Conservation (phyloP, 2,888 invertebrate species). For the Dromius quadrimaculatus region DNA sequence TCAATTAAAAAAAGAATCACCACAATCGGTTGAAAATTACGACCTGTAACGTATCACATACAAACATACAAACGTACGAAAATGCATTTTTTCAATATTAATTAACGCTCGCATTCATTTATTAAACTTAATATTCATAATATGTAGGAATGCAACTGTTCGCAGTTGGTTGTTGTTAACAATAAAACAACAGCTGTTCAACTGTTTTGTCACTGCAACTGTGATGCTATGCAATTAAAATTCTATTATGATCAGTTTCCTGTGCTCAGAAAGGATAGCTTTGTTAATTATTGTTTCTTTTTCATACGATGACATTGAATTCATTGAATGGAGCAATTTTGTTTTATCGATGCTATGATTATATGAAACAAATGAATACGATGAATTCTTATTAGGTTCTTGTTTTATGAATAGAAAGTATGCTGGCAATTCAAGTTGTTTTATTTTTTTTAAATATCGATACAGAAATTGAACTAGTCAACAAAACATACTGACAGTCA, state of each 20-base stretch:
- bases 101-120: slow-evolving; percentile 7
- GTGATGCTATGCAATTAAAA: slow-evolving; percentile 39
- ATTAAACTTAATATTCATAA: slow-evolving; percentile 12
- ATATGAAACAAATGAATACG: slow-evolving; percentile 13
- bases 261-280: slow-evolving; percentile 33
- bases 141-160: slow-evolving; percentile 18
- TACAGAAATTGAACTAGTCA: too few relatives aligned
- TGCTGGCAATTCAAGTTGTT: too few relatives aligned
- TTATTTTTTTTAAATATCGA: too few relatives aligned
- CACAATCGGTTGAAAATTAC: too few relatives aligned
- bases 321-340: slow-evolving; percentile 14
- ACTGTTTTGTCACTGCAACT: slow-evolving; percentile 10
- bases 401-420: too few relatives aligned
- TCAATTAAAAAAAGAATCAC: too few relatives aligned
- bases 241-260: slow-evolving; percentile 44
- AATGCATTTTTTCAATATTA: too few relatives aligned
- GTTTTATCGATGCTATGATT: slow-evolving; percentile 13
- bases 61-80: too few relatives aligned
- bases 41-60: too few relatives aligned
- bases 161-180: slow-evolving; percentile 5
- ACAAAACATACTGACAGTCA: too few relatives aligned
- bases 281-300: slow-evolving; percentile 5
- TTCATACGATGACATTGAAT: slow-evolving; percentile 36
- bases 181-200: slow-evolving; percentile 11
- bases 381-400: too few relatives aligned